Percentiles rank a stretch among this genome's conserved stretches.
phyloP scores from a whole-genome alignment of 2,888 invertebrate genomes.

The Cybosia mesomella region DNA sequence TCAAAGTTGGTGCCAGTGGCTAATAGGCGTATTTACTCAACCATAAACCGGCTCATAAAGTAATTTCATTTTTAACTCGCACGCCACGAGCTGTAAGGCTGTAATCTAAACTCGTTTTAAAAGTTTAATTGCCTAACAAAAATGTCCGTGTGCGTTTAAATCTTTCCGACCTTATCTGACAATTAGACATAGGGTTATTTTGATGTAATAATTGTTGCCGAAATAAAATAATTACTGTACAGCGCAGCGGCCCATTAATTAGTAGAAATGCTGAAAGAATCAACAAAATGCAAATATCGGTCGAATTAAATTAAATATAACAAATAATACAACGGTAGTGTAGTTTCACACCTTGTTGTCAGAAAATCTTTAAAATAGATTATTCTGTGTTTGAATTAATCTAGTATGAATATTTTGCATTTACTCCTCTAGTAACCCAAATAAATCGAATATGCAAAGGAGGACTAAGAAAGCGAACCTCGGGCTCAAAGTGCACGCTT shows the following conservation, averaged over 20 bases:
- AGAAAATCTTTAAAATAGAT: slow-evolving; percentile 10
- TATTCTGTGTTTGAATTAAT: slow-evolving; percentile 7
- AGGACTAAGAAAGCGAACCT: too few relatives aligned
- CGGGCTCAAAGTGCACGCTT: too few relatives aligned
- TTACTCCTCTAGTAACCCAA: too few relatives aligned
- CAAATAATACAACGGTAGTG: slow-evolving; percentile 2
- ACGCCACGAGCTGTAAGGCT: slow-evolving; percentile 24
- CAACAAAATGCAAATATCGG: not conserved
- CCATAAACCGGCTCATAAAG: slow-evolving; percentile 34
- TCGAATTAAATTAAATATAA: not conserved
- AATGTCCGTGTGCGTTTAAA: slow-evolving; percentile 23
- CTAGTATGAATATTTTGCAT: not conserved
- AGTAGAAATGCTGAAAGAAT: not conserved
- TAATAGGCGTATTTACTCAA: slow-evolving; percentile 30
- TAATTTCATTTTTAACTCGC: slow-evolving; percentile 50
- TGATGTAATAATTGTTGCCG: not conserved
- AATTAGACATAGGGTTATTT: slow-evolving; percentile 4
- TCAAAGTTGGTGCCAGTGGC: slow-evolving; percentile 40
- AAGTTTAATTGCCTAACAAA: slow-evolving; percentile 32
- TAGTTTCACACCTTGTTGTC: not conserved
- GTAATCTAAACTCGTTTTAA: slow-evolving; percentile 39
- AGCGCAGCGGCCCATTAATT: not conserved
- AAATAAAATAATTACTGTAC: not conserved
- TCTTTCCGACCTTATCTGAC: slow-evolving; percentile 23
- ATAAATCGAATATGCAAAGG: too few relatives aligned